These are phyloP conservation scores for Pelvicachromis taeniatus DNA, from an alignment of 2,113 vertebrate species.

Conservation along the genomic window DNA sequence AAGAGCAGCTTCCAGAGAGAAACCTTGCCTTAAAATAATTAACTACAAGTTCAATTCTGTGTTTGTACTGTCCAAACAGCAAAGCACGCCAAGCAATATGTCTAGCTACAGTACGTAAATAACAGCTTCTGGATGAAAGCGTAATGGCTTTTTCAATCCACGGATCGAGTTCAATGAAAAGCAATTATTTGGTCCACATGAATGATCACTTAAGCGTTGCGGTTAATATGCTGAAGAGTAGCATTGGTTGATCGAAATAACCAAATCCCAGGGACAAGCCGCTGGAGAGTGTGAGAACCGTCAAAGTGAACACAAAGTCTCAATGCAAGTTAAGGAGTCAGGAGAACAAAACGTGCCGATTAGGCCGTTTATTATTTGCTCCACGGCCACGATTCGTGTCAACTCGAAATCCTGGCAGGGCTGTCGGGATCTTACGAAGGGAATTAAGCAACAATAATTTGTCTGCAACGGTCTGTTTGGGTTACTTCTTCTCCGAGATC, in stretches of 20 bases:
- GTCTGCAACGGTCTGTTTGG: constrained; percentile 28
- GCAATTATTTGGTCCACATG: background rate
- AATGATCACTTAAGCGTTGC: background rate
- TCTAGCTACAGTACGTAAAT: background rate
- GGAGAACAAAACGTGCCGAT: constrained; percentile 36
- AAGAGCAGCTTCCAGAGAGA: background rate
- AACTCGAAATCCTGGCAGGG: background rate
- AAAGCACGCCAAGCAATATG: background rate
- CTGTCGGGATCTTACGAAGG: constrained; percentile 12
- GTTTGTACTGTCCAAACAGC: background rate
- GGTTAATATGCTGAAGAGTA: background rate
- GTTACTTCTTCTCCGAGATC: constrained; percentile 9
- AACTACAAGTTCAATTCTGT: background rate
- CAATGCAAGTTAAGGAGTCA: constrained; percentile 5
- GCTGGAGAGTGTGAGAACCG: background rate
- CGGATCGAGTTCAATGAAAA: background rate
- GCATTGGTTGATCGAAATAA: background rate
- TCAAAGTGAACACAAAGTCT: constrained; percentile 13
- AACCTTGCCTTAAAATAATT: constrained; percentile 15
- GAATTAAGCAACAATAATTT: constrained; percentile 18
- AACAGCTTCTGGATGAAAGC: background rate
- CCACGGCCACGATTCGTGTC: background rate
- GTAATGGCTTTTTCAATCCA: background rate
- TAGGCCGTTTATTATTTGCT: background rate
- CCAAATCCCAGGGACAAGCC: background rate